Percentiles rank a stretch among this genome's conserved stretches.
These are phyloP conservation scores for Apodemia hepburni DNA, from an alignment of 2,888 invertebrate genomes.

Conservation along the genomic window DNA sequence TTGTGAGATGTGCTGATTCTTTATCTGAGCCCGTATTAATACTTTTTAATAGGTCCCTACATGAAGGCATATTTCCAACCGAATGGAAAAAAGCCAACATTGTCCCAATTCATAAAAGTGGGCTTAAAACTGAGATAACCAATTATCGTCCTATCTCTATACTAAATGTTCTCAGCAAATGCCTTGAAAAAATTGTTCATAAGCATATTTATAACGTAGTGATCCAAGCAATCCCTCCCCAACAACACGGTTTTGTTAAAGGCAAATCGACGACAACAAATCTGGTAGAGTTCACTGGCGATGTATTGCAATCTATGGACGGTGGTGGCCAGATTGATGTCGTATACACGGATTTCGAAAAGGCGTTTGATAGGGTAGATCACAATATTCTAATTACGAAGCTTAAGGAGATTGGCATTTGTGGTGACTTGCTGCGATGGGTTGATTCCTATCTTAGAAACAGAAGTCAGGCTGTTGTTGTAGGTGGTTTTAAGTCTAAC, in stretches of 20 bases:
- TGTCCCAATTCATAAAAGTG: neutral
- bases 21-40: neutral
- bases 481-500: too few relatives aligned
- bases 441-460: constrained; percentile 1
- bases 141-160: neutral
- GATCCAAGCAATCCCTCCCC: neutral
- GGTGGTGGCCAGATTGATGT: neutral
- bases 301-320: neutral
- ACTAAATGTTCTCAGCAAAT: neutral
- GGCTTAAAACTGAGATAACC: neutral
- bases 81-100: neutral
- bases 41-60: neutral
- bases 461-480: neutral
- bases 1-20: neutral
- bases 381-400: neutral
- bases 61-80: neutral
- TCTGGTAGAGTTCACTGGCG: neutral
- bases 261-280: neutral
- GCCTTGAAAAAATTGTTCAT: neutral
- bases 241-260: neutral
- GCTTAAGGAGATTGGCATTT: constrained; percentile 1
- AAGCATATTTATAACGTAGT: neutral
- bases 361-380: too few relatives aligned
- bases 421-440: neutral
- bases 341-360: too few relatives aligned